Evolutionary conservation across 2,888 invertebrate species (phyloP), one percentile per base, ranked within the genome.

Genomic region (Conistra vaccinii): DNA sequence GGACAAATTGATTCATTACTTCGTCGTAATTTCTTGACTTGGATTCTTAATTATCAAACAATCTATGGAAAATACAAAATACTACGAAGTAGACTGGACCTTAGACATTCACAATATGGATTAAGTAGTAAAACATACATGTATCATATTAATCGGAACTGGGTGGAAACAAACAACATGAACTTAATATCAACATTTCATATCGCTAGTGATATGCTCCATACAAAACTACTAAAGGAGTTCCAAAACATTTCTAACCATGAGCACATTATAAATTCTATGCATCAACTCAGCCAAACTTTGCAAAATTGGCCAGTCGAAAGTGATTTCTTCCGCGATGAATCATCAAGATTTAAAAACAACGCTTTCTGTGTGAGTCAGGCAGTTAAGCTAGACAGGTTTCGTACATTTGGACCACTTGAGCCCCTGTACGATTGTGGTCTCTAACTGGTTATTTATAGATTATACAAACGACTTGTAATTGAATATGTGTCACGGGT

Each of bases 271-370:
- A 57, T 35, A 73, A 53, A 85, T 79, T 85, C 85, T 63, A 85
- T 70, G 68, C 78, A 69, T 67, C 69, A 80, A 78, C 76, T 68
- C 71, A 74, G 26, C 73, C 74, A 69, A 83, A 83, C 63, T 79
- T 79, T 51, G 66, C 76, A 63, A 80, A 70, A 79, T 73, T 76
- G 73, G 66, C 72, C 73, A 76, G 83, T 84, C 81, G 90, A 91
- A 91, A 91, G 90, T 90, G 89, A 88, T 89, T 85, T 86, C 89
- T 90, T 89, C 86, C 86, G 84, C 72, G 62, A 76, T 91, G 91
- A 91, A 83, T 91, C 91, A 91, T 78, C 53, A 53, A 65, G 73
- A 80, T 77, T 85, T 75, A 82, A 83, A 84, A 84, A 81, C 76
- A 85, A 77, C 85, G 76, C 86, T 90, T 90, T 90, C 88, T 77